These are phyloP conservation scores for Rhabdomys pumilio DNA, from an alignment of 2,797 vertebrate species.

Conservation along the genomic window DNA sequence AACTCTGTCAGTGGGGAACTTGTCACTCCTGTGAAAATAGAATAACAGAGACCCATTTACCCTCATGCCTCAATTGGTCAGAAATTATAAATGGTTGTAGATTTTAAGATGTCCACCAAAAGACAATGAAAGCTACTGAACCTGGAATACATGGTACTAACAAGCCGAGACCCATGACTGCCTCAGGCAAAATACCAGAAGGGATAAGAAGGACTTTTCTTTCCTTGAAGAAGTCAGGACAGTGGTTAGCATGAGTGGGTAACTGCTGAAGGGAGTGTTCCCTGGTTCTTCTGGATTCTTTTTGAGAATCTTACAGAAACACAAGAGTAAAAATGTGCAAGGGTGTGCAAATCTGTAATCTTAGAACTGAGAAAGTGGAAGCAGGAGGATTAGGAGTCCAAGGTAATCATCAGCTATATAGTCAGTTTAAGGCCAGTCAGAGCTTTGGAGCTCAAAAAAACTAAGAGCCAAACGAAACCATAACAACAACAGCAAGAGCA, in stretches of 20 bases:
- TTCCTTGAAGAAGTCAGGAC: accelerated
- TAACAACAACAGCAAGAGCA: not conserved
- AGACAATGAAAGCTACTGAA: not conserved
- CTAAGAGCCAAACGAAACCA: not conserved
- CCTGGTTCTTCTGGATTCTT: not conserved
- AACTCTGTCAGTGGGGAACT: not conserved
- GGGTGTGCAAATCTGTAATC: not conserved
- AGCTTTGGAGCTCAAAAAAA: not conserved
- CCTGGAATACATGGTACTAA: not conserved
- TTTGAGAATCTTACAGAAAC: not conserved
- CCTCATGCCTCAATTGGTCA: not conserved
- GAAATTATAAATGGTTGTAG: not conserved
- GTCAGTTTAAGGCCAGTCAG: not conserved
- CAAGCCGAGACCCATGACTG: not conserved
- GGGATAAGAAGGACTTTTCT: not conserved
- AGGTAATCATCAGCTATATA: not conserved
- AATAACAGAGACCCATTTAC: not conserved
- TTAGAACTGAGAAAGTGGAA: not conserved
- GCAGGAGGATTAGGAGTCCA: not conserved
- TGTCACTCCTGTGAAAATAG: not conserved
- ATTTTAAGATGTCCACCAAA: not conserved
- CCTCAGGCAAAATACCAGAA: not conserved
- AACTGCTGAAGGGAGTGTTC: not conserved
- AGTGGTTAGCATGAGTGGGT: too few relatives aligned
- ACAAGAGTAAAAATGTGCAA: not conserved